Evolutionary conservation across 2,797 vertebrate species (phyloP), one percentile per base, ranked within the genome.

Genomic region (Enteromius afrohamiltoni): DNA sequence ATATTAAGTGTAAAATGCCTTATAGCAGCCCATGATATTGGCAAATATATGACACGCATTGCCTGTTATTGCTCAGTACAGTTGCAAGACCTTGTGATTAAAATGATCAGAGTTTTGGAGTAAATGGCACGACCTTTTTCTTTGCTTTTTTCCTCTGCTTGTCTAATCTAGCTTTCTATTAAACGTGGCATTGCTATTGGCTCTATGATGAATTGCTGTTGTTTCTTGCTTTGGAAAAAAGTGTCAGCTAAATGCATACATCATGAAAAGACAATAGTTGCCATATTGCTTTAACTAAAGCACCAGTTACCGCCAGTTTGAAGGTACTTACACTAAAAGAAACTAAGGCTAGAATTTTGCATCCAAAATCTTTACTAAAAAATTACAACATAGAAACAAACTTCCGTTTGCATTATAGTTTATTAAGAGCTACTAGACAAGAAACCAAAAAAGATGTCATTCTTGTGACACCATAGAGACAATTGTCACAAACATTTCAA

Each of bases 381-480:
- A 75, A 79, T 21, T 1, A 79, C 69, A 29, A 79, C 8, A 4
- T 26, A 26, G 13, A 76, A 62, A 19, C 62, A 40, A 47, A 23
- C 4, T 53, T 80, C 3, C 67, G 26, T 60, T 68, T 88, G 87
- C 87, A 82, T 5, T 17, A 42, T 42, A 53, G 68, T 87, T 37
- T 88, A 89, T 84, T 88, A 23, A 80, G 49, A 58, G 70, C 45
- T 88, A 82, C 74, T 47, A 74, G 79, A 60, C 58, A 79, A 80
- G 73, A 82, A 80, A 26, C 37, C 7, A 74, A 31, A 40, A 68
- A 60, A 34, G 42, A 47, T 40, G 42, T 77, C 62, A 42, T 68
- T 76, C 6, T 45, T 19, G 31, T 69, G 64, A 77, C 23, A 37
- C 8, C 37, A 77, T 21, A 31, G 40, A 77, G 37, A 60, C 19